phyloP scores from a whole-genome alignment of 2,797 vertebrate genomes.

The Anniella stebbinsi region DNA sequence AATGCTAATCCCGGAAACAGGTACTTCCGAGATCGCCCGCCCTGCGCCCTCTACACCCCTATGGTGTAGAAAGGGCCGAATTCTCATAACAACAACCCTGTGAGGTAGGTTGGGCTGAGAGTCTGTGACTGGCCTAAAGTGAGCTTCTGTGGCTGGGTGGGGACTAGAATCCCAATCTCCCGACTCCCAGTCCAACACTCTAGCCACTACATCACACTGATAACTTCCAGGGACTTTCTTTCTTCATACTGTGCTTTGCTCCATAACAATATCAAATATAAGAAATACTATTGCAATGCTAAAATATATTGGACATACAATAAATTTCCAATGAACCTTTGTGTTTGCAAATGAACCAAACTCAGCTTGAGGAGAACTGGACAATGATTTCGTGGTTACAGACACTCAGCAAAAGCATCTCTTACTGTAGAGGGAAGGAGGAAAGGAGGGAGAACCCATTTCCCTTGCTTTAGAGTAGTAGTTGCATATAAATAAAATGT shows the following conservation, averaged over 20 bases:
- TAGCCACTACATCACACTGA: not conserved
- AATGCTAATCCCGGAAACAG: too few species aligned
- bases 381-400: not conserved
- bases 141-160: too few species aligned
- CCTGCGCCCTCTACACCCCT: too few species aligned
- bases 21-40: too few species aligned
- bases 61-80: too few species aligned
- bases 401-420: not conserved
- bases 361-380: not conserved
- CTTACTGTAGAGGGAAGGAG: not conserved
- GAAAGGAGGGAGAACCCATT: not conserved
- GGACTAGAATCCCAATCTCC: too few species aligned
- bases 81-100: too few species aligned
- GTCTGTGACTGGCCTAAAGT: too few species aligned
- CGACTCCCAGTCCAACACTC: too few species aligned
- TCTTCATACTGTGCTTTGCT: not conserved
- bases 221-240: not conserved
- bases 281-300: not conserved
- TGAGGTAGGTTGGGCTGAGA: too few species aligned
- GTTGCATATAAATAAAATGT: conserved; percentile 1
- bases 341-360: not conserved
- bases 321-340: not conserved
- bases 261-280: not conserved
- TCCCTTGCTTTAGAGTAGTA: not conserved
- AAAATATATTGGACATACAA: not conserved